Evolutionary conservation across 35 echinoderm and acorn worm species (phyloP), one percentile per base, ranked within the genome.

Genomic region (Acanthaster planci): DNA sequence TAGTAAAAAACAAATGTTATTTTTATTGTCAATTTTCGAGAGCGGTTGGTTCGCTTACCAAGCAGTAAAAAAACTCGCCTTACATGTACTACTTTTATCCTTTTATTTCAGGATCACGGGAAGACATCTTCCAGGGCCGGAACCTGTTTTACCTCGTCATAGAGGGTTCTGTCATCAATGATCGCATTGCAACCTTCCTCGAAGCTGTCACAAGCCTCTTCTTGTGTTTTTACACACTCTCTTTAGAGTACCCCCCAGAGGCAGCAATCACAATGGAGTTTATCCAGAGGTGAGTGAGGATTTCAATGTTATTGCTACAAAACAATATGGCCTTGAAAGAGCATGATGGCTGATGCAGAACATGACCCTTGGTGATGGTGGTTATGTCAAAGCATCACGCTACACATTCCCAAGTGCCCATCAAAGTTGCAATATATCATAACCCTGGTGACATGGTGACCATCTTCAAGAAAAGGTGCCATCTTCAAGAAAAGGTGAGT

Each of bases 281-380:
- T 67, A 67, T 67, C 60, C 8, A 67, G 27, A 67, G 60, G 8
- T 67, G 60, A 67, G 60, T 67, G 9, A 67, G n/a, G 60, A n/a
- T 67, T 67, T 67, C 60, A 67, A 67, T 67, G 60, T 67, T 67
- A 67, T 67, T 67, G 60, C 60, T 67, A 67, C 60, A 67, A 67
- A 67, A 67, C 60, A 22, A 22, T 0, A 22, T 67, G 1, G 22
- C 60, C n/a, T 67, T 67, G 60, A 67, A 3, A 67, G n/a, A 67
- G 60, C 60, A 67, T 67, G 60, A 67, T 58, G 55, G 26, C 60
- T 67, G 60, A 67, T 67, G 60, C 60, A 3, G 18, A 67, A 23
- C 60, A 67, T 67, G 60, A 67, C 60, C 60, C 19, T 16, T 67
- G 60, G 60, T 67, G 60, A 67, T 7, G n/a, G 19, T 1, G 60